Evolutionary conservation across 2,888 invertebrate genomes (phyloP), one percentile per base, ranked within the genome.

Genomic region (Amiota minor): DNA sequence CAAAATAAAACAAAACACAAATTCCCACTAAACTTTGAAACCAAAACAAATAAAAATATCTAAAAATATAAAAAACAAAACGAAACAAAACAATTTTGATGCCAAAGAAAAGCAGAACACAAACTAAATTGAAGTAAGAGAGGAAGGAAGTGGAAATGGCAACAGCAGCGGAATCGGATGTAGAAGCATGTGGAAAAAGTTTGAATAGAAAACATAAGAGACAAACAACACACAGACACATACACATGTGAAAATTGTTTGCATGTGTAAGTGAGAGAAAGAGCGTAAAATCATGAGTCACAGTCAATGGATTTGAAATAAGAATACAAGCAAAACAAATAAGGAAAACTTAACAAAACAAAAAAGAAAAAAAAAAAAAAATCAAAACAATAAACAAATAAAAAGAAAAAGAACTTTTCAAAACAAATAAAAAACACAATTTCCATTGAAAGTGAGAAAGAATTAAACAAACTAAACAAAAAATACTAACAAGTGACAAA

Each of bases 1-100:
- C 35, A 35, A 35, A 35, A n/a, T n/a, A n/a, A n/a, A 80, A n/a
- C n/a, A n/a, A 80, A 80, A 75, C 80, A 70, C 59, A 20, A 23
- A 71, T 14, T 23, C 49, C 23, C 10, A 81, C 83, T 78, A 82
- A 84, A 84, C 84, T 76, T 81, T 78, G 74, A 76, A 74, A 70
- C 68, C 72, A 70, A 64, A 71, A 73, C 77, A 80, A 80, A 78
- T 74, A 77, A 75, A 81, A 81, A 75, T 64, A 18, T n/a, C 61
- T 76, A 71, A 65, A 76, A 75, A 70, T 65, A 49, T 72, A 72
- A 16, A 53, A 6, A 59, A 59, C 20, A 70, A 69, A 9, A 62
- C 55, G 35, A 9, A 56, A 20, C 18, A 35, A 35, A 35, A 35
- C 35, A 35, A 35, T 35, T 35, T 35, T 35, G 35, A 35, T 35